Percentiles rank a stretch among this genome's conserved stretches.
phyloP scores from a whole-genome alignment of 2,888 invertebrate species.

The Limulus polyphemus region DNA sequence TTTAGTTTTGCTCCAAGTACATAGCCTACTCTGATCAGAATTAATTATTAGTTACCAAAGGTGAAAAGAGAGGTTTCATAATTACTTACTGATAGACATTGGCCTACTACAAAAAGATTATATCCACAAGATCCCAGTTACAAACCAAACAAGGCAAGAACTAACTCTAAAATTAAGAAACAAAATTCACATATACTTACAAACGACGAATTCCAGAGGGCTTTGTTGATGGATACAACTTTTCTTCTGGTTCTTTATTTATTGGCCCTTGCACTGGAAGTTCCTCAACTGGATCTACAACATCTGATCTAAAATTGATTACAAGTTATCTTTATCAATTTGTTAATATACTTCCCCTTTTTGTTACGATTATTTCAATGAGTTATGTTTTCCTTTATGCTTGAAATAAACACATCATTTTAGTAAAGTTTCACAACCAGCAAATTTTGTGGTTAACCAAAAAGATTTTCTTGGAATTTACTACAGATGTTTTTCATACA shows the following conservation, averaged over 20 bases:
- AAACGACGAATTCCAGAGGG: conserved; percentile 21
- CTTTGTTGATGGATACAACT: conserved; percentile 20
- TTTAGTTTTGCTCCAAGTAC: too few species aligned
- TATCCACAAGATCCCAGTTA: background rate
- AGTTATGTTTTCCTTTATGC: too few species aligned
- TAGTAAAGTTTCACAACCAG: too few species aligned
- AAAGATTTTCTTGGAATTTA: too few species aligned
- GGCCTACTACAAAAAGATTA: background rate
- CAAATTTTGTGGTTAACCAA: too few species aligned
- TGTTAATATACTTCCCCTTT: conserved; percentile 41
- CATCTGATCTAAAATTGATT: too few species aligned
- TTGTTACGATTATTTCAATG: too few species aligned
- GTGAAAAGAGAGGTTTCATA: background rate
- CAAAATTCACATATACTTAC: conserved; percentile 12
- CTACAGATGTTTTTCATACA: too few species aligned
- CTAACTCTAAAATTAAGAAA: background rate
- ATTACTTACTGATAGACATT: background rate
- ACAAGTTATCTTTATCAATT: too few species aligned
- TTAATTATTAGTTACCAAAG: too few species aligned
- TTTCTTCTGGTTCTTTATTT: conserved; percentile 87
- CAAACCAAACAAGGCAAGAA: background rate
- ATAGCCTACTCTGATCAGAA: too few species aligned
- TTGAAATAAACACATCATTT: too few species aligned
- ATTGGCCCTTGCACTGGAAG: conserved; percentile 92
- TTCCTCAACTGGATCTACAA: conserved; percentile 38